Evolutionary conservation across 2,113 vertebrate species (phyloP).

Genomic region (Anthoscopus minutus): DNA sequence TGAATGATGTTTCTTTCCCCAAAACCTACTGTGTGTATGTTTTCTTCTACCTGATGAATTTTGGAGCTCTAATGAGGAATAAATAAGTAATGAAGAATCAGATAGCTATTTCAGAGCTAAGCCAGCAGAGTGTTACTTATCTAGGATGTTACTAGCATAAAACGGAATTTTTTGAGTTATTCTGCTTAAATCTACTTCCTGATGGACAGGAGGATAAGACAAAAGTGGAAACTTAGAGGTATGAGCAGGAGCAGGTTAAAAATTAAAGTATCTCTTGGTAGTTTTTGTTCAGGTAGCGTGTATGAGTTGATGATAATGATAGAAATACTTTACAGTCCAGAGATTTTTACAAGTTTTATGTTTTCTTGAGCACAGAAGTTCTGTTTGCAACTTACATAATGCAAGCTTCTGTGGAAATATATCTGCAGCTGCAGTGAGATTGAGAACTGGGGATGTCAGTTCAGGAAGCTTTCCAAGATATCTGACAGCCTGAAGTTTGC

Average conservation of each 20-base stretch:
- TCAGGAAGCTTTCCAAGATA: slow-evolving; percentile 34
- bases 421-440: neutral
- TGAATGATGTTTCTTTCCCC: neutral
- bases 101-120: neutral
- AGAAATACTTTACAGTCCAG: neutral
- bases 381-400: accelerated
- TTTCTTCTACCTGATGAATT: neutral
- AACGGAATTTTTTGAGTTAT: neutral
- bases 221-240: neutral
- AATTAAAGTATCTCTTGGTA: neutral
- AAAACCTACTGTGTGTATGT: neutral
- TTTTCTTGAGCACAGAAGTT: neutral
- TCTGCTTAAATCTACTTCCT: neutral
- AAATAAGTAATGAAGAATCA: neutral
- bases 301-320: neutral
- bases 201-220: neutral
- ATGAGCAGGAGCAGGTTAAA: neutral
- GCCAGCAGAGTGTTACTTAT: neutral
- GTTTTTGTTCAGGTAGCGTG: neutral
- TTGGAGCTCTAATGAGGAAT: neutral
- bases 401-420: neutral
- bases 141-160: neutral
- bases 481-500: neutral
- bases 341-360: neutral
- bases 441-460: neutral